Evolutionary conservation across 2,797 vertebrate species (phyloP), one percentile per base, ranked within the genome.

Genomic region (Microtus californicus): DNA sequence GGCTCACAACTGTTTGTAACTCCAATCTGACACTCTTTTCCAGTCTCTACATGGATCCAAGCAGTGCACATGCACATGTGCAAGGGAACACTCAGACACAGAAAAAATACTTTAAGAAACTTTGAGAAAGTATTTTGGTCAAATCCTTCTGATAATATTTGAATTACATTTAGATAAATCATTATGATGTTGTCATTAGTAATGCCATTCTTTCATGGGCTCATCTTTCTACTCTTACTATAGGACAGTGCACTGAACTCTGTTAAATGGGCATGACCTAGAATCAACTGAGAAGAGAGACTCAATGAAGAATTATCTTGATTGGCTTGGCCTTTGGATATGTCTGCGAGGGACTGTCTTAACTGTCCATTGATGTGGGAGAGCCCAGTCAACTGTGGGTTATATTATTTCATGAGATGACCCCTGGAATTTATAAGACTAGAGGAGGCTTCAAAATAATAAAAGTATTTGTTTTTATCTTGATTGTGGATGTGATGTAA

Each of bases 61-160:
- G 17, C 5, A 29, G 23, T 29, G 7, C 13, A 59, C 6, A 40
- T 10, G 23, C 17, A 83, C 34, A 65, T 6, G 21, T 34, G 29
- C 45, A 67, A 21, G 6, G 19, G n/a, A n/a, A 48, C 3, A 14
- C 3, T 48, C 31, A 67, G 23, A 85, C 12, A 48, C 17, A 48
- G 34, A 65, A 67, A 45, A 21, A 65, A 48, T 7, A 2, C 43
- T 67, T 48, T 23, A 48, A 34, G 45, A 34, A 23, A 65, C 9
- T 45, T 48, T 65, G 40, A 4, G 45, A 48, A 31, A 85, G 63
- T 48, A 14, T 87, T 31, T 92, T 95, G 17, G 65, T 76, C 67
- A 95, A 95, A 51, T 91, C 2, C 0, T 93, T 95, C 87, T 15
- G 10, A 25, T 97, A 34, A 48, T 79, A 90, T 78, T 91, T 31